Conservation (phyloP, 2,797 vertebrate genomes). For the Tolypeutes matacus region DNA sequence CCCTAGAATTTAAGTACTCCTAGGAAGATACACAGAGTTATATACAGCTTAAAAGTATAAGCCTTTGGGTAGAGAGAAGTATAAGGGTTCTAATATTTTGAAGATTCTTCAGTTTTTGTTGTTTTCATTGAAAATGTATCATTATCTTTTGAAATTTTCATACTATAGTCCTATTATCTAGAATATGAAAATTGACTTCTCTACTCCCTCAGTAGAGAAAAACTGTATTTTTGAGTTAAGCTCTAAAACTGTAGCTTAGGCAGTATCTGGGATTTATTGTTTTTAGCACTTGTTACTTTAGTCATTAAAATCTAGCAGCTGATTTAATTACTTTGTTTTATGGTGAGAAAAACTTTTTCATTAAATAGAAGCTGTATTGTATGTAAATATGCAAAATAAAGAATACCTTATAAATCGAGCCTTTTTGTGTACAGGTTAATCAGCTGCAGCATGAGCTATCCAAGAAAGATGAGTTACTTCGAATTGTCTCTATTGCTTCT, state of each 20-base stretch:
- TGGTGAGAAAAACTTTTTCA: neutral
- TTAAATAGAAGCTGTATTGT: constrained; percentile 45
- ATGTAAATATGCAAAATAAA: neutral
- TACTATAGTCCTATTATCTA: neutral
- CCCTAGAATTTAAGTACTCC: neutral
- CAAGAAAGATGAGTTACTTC: constrained; percentile 97
- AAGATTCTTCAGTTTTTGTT: constrained; percentile 9
- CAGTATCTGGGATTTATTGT: neutral
- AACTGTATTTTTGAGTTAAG: neutral
- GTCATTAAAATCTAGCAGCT: constrained; percentile 40
- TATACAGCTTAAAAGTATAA: neutral
- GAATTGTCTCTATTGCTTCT: constrained; percentile 95
- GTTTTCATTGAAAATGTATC: neutral
- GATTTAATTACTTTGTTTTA: constrained; percentile 57
- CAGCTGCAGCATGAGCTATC: constrained; percentile 97
- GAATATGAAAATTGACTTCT: neutral
- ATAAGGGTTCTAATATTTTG: neutral
- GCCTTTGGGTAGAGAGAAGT: neutral
- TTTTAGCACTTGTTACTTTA: constrained; percentile 42
- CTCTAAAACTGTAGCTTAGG: constrained; percentile 40
- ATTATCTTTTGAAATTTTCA: constrained; percentile 51
- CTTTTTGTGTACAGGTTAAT: constrained; percentile 91
- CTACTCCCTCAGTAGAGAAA: constrained; percentile 16
- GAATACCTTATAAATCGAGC: neutral
- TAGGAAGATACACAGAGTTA: constrained; percentile 29